These are phyloP conservation scores for Nymphicus hollandicus DNA, from an alignment of 2,113 vertebrate species.

Conservation along the genomic window DNA sequence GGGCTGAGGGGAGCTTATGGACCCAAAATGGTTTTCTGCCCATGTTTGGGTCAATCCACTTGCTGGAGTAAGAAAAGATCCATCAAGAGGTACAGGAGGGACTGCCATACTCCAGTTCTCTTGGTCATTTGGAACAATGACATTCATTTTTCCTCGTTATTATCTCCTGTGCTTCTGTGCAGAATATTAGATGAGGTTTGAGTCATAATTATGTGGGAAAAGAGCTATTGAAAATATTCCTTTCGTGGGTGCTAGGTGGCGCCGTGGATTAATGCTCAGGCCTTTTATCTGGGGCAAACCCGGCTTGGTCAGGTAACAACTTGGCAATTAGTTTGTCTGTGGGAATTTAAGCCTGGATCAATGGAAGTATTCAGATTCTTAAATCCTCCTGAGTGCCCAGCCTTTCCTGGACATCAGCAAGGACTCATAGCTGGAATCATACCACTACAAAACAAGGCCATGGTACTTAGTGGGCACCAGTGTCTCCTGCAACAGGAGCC, in stretches of 20 bases:
- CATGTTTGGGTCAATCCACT: background rate
- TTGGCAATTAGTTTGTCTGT: background rate
- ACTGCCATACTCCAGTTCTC: background rate
- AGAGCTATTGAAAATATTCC: background rate
- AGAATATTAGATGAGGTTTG: background rate
- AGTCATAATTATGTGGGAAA: background rate
- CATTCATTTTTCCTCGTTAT: rapidly evolving
- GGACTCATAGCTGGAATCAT: rapidly evolving
- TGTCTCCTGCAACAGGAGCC: background rate
- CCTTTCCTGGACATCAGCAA: background rate
- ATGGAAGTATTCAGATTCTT: rapidly evolving
- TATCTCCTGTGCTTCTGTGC: background rate
- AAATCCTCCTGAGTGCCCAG: background rate
- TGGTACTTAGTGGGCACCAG: rapidly evolving
- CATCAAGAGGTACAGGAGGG: background rate
- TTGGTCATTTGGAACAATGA: background rate
- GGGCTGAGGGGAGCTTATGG: rapidly evolving
- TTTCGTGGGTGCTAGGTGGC: slow-evolving; percentile 37
- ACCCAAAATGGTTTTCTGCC: background rate
- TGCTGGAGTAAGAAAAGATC: background rate
- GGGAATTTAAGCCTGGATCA: background rate
- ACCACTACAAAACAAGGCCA: rapidly evolving
- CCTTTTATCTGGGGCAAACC: background rate
- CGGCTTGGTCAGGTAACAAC: background rate
- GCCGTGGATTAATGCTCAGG: slow-evolving; percentile 11